A percentile compares a stretch with the other conserved stretches of the same genome.
Evolutionary conservation across 2,888 invertebrate genomes (phyloP).

Genomic region (Drosophila leonis): DNA sequence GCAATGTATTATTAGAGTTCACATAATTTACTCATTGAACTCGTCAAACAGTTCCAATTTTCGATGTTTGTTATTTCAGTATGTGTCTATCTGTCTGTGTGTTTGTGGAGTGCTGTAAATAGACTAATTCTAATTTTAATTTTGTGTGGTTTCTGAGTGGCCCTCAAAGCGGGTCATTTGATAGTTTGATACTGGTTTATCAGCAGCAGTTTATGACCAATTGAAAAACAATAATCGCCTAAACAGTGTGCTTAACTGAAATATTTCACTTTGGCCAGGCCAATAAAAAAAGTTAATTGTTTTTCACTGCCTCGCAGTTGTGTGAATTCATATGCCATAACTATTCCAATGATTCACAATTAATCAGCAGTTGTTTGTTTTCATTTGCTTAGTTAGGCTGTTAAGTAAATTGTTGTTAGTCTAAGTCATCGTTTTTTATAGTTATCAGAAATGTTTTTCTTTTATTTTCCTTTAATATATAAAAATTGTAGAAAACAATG

Average conservation of each 20-base stretch:
- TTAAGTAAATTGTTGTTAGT: not conserved
- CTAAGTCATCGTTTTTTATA: not conserved
- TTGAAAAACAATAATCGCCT: slow-evolving; percentile 38
- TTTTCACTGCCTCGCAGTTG: not conserved
- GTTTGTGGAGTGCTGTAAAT: slow-evolving; percentile 31
- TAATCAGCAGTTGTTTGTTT: slow-evolving; percentile 15
- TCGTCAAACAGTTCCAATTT: slow-evolving; percentile 20
- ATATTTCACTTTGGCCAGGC: slow-evolving; percentile 52
- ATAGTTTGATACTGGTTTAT: slow-evolving; percentile 24
- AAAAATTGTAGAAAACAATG: not conserved
- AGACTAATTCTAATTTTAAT: slow-evolving; percentile 52
- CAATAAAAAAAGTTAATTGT: slow-evolving; percentile 8
- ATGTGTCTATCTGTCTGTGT: not conserved
- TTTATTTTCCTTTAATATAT: not conserved
- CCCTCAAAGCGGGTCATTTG: slow-evolving; percentile 17
- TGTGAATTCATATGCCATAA: not conserved
- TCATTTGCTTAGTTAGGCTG: not conserved
- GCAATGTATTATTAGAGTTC: slow-evolving; percentile 3
- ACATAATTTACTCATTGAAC: slow-evolving; percentile 13
- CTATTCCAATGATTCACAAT: slow-evolving; percentile 16
- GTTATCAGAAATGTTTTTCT: not conserved
- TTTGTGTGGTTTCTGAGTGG: slow-evolving; percentile 27
- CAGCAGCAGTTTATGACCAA: slow-evolving; percentile 18
- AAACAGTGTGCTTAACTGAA: slow-evolving; percentile 24
- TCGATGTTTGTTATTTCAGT: slow-evolving; percentile 13